Evolutionary conservation across 2,797 vertebrate species (phyloP), one percentile per base, ranked within the genome.

Genomic region (Sebastolobus altivelis): DNA sequence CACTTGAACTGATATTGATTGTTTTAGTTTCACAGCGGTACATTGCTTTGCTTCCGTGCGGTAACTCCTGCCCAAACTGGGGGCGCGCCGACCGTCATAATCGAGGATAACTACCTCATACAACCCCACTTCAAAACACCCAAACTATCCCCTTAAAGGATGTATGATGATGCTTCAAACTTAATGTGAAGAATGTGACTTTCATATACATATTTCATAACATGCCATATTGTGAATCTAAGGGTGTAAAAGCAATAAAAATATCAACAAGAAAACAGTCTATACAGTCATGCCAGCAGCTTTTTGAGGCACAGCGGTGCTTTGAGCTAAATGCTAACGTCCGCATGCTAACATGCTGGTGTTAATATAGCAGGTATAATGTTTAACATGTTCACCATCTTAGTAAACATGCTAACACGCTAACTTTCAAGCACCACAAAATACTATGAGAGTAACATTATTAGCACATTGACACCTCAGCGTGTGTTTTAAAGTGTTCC

Each of bases 401-500:
- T 29, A 60, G 38, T 46, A 10, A 31, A 1, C n/a, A 0, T 12
- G 18, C 66, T 33, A 16, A 25, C 25, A 0, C 8, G 12, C 66
- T 33, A 16, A 33, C 31, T 66, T 46, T 52, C n/a, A 58, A 69
- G 35, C 3, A 54, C 10, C 20, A 69, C 55, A 37, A 18, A 75
- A 59, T 18, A 0, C 68, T 43, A 4, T 2, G 8, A 31, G 9
- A 65, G 16, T 27, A 46, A 37, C 6, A 52, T 16, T 0, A 52
- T 27, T n/a, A 33, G 13, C 1, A 20, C 43, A 46, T 18, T 72
- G 58, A 60, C 35, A 14, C 72, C 40, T 49, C 52, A 43, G 62
- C 3, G 3, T 31, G 11, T 67, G 81, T 46, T 62, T 87, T 35
- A 56, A 22, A 55, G 37, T 72, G 73, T 63, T 62, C 8, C 8